These are phyloP conservation scores for Rhadinocentrus ornatus DNA, from an alignment of 2,797 vertebrate genomes.

Conservation along the genomic window DNA sequence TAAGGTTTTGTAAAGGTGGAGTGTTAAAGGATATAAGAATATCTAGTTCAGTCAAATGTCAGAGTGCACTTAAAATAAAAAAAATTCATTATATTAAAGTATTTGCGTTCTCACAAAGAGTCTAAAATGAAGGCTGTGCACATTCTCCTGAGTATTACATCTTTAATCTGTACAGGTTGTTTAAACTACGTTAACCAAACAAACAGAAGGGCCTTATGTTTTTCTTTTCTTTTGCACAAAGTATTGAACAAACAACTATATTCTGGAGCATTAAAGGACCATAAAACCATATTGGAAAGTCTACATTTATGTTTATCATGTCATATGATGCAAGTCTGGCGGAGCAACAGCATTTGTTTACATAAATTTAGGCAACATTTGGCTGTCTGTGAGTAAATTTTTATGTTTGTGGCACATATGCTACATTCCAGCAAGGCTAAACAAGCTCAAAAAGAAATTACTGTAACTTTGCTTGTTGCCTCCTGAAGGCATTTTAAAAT, in stretches of 20 bases:
- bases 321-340: slow-evolving; percentile 24
- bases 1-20: too few species aligned
- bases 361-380: slow-evolving; percentile 35
- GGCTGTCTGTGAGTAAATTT: slow-evolving; percentile 44
- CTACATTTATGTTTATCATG: slow-evolving; percentile 47
- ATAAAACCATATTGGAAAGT: slow-evolving; percentile 21
- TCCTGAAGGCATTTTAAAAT: slow-evolving; percentile 38
- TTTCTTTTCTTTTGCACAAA: not conserved
- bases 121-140: not conserved
- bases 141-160: not conserved
- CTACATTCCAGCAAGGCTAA: slow-evolving; percentile 14
- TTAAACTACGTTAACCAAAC: slow-evolving; percentile 9
- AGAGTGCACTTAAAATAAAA: not conserved
- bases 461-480: slow-evolving; percentile 39
- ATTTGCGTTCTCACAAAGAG: slow-evolving; percentile 1
- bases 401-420: slow-evolving; percentile 8
- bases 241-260: slow-evolving; percentile 25
- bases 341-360: slow-evolving; percentile 39
- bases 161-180: not conserved
- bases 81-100: not conserved
- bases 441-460: slow-evolving; percentile 17
- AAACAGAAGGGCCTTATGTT: not conserved
- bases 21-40: not conserved
- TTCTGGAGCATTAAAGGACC: slow-evolving; percentile 26
- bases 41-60: not conserved